A percentile compares a stretch with the other conserved stretches of the same genome.
These are phyloP conservation scores for Synergus itoensis DNA, from an alignment of 2,888 invertebrate species.

Conservation along the genomic window DNA sequence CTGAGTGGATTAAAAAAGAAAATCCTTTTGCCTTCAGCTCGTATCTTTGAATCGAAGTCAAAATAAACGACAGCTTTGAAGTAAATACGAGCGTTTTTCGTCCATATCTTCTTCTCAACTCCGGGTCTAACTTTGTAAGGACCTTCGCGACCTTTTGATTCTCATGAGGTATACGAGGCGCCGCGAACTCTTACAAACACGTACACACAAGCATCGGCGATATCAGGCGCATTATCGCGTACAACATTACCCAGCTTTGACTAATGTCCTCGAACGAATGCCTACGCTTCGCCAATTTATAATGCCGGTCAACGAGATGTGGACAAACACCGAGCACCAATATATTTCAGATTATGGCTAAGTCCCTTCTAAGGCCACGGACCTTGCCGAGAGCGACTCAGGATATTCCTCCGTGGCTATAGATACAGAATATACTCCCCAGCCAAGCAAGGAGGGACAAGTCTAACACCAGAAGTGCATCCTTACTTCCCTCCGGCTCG, in stretches of 20 bases:
- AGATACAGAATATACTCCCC: slow-evolving; percentile 49
- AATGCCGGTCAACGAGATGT: slow-evolving; percentile 77
- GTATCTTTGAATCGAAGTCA: neutral
- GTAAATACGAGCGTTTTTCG: neutral
- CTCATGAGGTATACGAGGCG: slow-evolving; percentile 46
- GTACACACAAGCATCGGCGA: slow-evolving; percentile 63
- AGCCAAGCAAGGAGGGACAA: slow-evolving; percentile 59
- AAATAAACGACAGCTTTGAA: neutral
- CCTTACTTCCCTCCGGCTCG: slow-evolving; percentile 53
- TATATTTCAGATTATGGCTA: slow-evolving; percentile 78
- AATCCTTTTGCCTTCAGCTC: too few species aligned
- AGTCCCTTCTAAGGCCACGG: slow-evolving; percentile 60
- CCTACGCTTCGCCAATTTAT: slow-evolving; percentile 78
- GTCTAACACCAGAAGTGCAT: slow-evolving; percentile 70
- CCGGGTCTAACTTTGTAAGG: neutral
- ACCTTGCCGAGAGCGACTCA: slow-evolving; percentile 50
- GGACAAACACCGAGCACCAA: slow-evolving; percentile 77
- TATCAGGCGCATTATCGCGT: slow-evolving; percentile 77
- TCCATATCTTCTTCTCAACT: neutral
- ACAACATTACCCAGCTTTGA: slow-evolving; percentile 76
- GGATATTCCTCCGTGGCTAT: slow-evolving; percentile 59
- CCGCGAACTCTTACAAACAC: slow-evolving; percentile 51
- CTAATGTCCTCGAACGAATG: slow-evolving; percentile 77
- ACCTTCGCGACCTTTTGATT: slow-evolving; percentile 54
- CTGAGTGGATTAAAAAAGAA: too few species aligned